Conservation (phyloP, 2,797 vertebrate genomes). For the Premnoplex brunnescens region DNA sequence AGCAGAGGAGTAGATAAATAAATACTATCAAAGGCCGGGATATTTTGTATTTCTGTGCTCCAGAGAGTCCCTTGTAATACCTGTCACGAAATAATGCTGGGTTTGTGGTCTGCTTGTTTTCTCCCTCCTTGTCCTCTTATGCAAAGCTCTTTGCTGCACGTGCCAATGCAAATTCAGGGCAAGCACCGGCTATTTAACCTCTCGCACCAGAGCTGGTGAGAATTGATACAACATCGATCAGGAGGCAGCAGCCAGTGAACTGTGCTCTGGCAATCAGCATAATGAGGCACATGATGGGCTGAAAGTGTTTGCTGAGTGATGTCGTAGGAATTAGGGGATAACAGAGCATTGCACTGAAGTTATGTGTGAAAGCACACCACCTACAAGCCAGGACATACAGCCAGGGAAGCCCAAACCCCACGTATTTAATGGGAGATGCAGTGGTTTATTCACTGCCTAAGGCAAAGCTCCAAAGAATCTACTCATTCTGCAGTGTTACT, state of each 20-base stretch:
- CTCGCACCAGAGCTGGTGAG: not conserved
- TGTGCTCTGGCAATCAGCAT: not conserved
- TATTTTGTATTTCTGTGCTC: slow-evolving; percentile 25
- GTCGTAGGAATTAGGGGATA: not conserved
- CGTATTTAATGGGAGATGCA: not conserved
- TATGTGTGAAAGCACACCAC: not conserved
- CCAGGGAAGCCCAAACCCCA: not conserved
- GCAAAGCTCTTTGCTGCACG: not conserved
- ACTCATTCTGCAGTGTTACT: not conserved
- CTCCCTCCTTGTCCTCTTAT: not conserved
- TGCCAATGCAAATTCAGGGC: not conserved
- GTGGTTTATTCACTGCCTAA: not conserved
- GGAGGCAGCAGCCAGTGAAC: not conserved
- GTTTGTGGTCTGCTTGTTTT: slow-evolving; percentile 39
- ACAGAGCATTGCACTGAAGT: not conserved
- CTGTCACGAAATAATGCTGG: slow-evolving; percentile 23
- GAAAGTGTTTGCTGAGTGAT: not conserved
- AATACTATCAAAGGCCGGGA: not conserved
- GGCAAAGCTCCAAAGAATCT: not conserved
- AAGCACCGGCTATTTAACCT: not conserved
- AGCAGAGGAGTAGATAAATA: not conserved
- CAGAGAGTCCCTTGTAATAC: not conserved
- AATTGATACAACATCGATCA: not conserved
- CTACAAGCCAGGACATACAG: not conserved
- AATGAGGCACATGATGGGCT: not conserved